These are phyloP conservation scores for Psophia crepitans DNA, from an alignment of 2,113 vertebrate species.

Conservation along the genomic window DNA sequence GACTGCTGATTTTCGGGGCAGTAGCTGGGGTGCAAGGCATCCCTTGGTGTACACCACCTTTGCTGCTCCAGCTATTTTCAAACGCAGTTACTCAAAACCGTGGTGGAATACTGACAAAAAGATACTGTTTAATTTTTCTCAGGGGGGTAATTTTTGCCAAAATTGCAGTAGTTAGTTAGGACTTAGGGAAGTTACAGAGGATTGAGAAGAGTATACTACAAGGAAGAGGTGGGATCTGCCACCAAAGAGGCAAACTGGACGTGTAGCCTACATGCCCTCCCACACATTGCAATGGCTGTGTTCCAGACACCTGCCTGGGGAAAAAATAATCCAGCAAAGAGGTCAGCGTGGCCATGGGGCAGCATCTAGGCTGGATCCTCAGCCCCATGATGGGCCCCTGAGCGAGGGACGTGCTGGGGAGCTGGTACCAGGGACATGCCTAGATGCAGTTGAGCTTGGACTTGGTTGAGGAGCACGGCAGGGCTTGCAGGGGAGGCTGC, in stretches of 20 bases:
- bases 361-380: background rate
- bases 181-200: background rate
- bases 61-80: background rate
- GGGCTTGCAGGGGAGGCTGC: background rate
- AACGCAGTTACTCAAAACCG: background rate
- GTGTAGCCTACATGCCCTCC: too few species aligned
- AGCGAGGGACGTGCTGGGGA: background rate
- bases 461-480: background rate
- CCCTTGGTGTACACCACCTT: background rate
- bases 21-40: rapidly evolving
- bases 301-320: background rate
- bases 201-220: background rate
- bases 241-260: background rate
- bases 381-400: background rate
- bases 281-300: background rate
- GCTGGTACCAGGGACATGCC: background rate
- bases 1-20: background rate
- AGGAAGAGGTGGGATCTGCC: background rate
- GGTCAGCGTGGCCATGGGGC: rapidly evolving
- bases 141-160: background rate
- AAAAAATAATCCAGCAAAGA: background rate
- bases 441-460: background rate
- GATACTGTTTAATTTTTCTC: background rate
- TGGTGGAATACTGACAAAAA: background rate
- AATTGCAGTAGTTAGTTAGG: background rate